phyloP scores from a whole-genome alignment of 2,888 invertebrate species.

The Cryptus viduatorius region DNA sequence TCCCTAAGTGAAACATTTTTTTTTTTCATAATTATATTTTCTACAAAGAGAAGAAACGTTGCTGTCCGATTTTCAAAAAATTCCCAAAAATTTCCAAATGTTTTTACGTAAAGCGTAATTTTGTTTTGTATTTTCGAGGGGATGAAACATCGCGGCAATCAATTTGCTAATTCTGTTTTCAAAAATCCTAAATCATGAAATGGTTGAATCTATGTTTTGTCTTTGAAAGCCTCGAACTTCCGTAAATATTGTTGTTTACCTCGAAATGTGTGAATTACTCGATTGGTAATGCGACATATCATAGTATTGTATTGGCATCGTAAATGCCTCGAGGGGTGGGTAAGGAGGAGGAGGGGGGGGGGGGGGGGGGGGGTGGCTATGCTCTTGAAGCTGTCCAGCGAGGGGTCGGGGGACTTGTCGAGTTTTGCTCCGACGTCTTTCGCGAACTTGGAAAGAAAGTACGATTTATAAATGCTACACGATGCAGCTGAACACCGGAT shows the following conservation, averaged over 20 bases:
- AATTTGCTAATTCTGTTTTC: background rate
- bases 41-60: background rate
- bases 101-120: background rate
- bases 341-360: no score
- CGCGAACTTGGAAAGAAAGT: conserved; percentile 56
- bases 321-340: conserved; percentile 8
- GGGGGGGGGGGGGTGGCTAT: background rate
- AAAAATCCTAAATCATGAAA: background rate
- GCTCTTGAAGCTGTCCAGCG: conserved; percentile 35
- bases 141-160: background rate
- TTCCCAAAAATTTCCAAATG: no score
- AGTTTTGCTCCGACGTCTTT: conserved; percentile 27
- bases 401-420: background rate
- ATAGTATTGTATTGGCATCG: conserved; percentile 38
- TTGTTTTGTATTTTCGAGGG: no score
- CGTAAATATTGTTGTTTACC: conserved; percentile 62
- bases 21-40: background rate
- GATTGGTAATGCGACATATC: conserved; percentile 42
- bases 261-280: conserved; percentile 15
- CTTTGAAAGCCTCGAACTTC: background rate
- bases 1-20: no score
- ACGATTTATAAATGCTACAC: conserved; percentile 70
- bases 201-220: conserved; percentile 5
- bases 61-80: no score
- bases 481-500: conserved; percentile 67